Evolutionary conservation across 2,888 invertebrate genomes (phyloP).

Genomic region (Mallateleia sp.): DNA sequence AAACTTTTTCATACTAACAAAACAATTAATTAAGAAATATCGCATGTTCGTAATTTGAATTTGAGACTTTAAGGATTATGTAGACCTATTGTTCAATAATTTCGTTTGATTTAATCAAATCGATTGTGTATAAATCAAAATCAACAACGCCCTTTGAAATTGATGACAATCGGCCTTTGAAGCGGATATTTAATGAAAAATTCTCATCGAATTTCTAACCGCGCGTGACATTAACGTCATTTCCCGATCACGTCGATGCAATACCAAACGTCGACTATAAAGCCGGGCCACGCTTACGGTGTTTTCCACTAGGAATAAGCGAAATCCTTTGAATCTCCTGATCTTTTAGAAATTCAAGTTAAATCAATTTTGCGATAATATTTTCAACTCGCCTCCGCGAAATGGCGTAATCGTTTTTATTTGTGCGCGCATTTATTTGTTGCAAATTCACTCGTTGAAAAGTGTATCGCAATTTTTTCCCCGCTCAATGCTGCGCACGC

Average conservation of each 20-base stretch:
- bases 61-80: too few species aligned
- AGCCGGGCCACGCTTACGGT: slow-evolving; percentile 27
- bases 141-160: not conserved
- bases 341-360: slow-evolving; percentile 40
- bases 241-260: slow-evolving; percentile 28
- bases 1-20: too few species aligned
- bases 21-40: too few species aligned
- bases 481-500: too few species aligned
- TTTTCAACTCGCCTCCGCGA: slow-evolving; percentile 17
- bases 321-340: slow-evolving; percentile 28
- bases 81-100: too few species aligned
- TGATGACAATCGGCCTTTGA: slow-evolving; percentile 3
- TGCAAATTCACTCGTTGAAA: too few species aligned
- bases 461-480: too few species aligned
- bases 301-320: slow-evolving; percentile 46
- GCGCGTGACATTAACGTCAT: slow-evolving; percentile 55
- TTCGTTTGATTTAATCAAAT: slow-evolving; percentile 11
- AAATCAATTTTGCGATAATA: slow-evolving; percentile 47
- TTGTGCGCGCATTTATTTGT: too few species aligned
- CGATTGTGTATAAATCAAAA: too few species aligned
- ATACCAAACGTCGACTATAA: slow-evolving; percentile 35
- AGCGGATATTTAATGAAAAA: slow-evolving; percentile 30
- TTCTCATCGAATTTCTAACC: slow-evolving; percentile 23
- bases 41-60: too few species aligned
- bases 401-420: too few species aligned